Evolutionary conservation across 2,113 vertebrate genomes (phyloP).

Genomic region (Murina feae): DNA sequence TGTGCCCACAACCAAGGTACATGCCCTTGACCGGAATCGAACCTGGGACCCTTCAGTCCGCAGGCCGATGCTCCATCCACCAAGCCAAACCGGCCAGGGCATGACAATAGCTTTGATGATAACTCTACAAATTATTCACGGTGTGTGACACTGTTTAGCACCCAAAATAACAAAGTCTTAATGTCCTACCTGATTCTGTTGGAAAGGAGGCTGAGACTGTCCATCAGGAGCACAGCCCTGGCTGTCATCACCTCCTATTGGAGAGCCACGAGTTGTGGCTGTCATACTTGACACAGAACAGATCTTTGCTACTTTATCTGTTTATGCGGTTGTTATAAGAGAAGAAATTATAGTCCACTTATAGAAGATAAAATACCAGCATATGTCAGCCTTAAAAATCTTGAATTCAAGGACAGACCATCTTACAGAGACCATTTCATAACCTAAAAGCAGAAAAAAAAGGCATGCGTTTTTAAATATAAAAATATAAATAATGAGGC

Average conservation of each 20-base stretch:
- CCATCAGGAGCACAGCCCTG: conserved; percentile 95
- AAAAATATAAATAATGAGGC: background rate
- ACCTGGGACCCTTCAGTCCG: too few relatives aligned
- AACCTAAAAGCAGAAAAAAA: conserved; percentile 81
- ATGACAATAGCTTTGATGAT: background rate
- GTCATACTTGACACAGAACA: conserved; percentile 98
- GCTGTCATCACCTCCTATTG: conserved; percentile 96
- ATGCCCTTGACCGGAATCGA: too few relatives aligned
- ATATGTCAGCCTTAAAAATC: conserved; percentile 90
- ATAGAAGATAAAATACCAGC: conserved; percentile 89
- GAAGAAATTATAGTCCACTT: conserved; percentile 95
- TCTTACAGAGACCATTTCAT: conserved; percentile 98
- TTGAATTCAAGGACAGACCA: conserved; percentile 92
- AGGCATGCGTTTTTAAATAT: background rate
- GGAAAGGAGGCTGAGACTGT: conserved; percentile 93
- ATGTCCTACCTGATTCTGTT: conserved; percentile 92
- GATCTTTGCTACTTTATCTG: conserved; percentile 99
- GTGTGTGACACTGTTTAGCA: background rate
- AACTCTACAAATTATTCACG: background rate
- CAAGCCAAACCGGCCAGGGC: too few relatives aligned
- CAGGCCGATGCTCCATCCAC: too few relatives aligned
- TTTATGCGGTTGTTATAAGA: conserved; percentile 91
- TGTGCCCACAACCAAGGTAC: too few relatives aligned
- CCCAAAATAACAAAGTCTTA: background rate
- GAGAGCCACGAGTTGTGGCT: conserved; percentile 98